A percentile compares a stretch with the other conserved stretches of the same genome.
These are phyloP conservation scores for Drosophila merina DNA, from an alignment of 2,888 invertebrate genomes.

Conservation along the genomic window DNA sequence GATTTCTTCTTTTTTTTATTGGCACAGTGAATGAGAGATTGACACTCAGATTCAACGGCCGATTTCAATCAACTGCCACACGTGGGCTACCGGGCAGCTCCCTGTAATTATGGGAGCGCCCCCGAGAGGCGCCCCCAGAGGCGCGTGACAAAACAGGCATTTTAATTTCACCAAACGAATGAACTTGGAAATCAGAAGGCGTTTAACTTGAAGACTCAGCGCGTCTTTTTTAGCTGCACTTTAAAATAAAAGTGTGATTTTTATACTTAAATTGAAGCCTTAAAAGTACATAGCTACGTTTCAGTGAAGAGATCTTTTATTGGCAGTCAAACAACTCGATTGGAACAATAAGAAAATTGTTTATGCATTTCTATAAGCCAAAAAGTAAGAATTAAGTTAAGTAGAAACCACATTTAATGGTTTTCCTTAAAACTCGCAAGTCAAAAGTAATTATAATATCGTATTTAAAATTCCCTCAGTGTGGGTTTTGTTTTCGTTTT, in stretches of 20 bases:
- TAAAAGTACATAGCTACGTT: too few species aligned
- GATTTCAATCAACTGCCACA: conserved; percentile 55
- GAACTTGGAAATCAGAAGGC: conserved; percentile 61
- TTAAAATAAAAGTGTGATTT: background rate
- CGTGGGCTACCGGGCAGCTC: conserved; percentile 39
- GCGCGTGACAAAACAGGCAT: conserved; percentile 40
- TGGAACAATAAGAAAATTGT: too few species aligned
- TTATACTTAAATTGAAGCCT: too few species aligned
- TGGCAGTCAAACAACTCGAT: too few species aligned
- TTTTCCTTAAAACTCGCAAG: background rate
- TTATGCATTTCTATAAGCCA: too few species aligned
- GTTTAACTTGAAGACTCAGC: conserved; percentile 25
- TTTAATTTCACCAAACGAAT: conserved; percentile 57
- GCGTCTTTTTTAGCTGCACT: conserved; percentile 11
- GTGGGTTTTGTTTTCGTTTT: conserved; percentile 28
- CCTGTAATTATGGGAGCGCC: conserved; percentile 47
- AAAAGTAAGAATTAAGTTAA: too few species aligned
- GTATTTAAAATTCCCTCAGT: conserved; percentile 6
- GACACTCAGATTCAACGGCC: conserved; percentile 33
- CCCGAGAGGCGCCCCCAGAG: conserved; percentile 14
- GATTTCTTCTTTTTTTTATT: background rate
- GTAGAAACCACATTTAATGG: too few species aligned
- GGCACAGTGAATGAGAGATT: conserved; percentile 18
- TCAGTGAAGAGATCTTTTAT: too few species aligned
- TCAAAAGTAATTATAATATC: background rate